phyloP scores from a whole-genome alignment of 2,113 vertebrate genomes.

The Tauraco erythrolophus region DNA sequence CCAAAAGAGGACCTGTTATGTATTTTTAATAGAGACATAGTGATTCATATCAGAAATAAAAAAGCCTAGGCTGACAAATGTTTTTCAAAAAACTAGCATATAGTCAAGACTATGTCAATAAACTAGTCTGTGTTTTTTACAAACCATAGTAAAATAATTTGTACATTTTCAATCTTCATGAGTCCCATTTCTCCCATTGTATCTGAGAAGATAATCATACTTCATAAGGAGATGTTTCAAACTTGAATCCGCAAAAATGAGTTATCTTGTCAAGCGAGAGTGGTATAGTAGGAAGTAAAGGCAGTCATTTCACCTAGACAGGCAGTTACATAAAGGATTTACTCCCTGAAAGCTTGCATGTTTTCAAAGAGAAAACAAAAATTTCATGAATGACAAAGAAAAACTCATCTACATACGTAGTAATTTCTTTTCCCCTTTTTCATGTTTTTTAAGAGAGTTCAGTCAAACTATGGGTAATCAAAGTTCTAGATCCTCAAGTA shows the following conservation, averaged over 20 bases:
- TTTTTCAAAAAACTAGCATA: neutral
- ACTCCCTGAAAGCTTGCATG: neutral
- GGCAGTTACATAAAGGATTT: neutral
- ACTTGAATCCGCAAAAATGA: neutral
- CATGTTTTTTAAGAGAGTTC: neutral
- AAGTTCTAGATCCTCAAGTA: neutral
- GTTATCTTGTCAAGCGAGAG: neutral
- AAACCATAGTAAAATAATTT: neutral
- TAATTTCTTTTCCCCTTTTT: neutral
- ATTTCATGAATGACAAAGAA: neutral
- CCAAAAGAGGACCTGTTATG: neutral
- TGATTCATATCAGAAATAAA: neutral
- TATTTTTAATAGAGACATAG: neutral
- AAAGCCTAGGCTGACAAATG: neutral
- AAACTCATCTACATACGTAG: neutral
- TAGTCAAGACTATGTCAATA: neutral
- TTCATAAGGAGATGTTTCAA: neutral
- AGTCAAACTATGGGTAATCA: neutral
- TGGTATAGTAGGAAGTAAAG: neutral
- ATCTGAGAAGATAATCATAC: neutral
- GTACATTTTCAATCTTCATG: neutral
- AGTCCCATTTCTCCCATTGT: neutral
- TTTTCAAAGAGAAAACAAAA: neutral
- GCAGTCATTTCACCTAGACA: neutral
- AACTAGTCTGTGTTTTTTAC: neutral